Percentiles rank a stretch among this genome's conserved stretches.
Evolutionary conservation across 2,888 invertebrate species (phyloP).

Genomic region (Cylloceria caligata): DNA sequence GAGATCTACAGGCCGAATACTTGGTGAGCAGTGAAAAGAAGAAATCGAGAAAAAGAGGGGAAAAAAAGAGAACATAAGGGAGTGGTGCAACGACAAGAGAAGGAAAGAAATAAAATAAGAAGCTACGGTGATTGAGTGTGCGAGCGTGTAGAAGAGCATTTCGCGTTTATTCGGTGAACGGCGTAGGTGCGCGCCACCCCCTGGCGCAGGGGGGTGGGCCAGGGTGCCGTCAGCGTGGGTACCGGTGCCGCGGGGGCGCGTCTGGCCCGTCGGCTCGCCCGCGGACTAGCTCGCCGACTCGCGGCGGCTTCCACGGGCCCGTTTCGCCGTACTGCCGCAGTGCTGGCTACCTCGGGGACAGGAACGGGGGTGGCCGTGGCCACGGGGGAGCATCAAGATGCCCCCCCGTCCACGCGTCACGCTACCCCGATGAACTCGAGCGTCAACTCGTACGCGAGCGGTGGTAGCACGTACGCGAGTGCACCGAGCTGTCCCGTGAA

Average conservation of each 20-base stretch:
- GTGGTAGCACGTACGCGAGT: constrained; percentile 68
- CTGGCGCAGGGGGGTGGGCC: constrained; percentile 86
- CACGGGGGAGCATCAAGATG: constrained; percentile 74
- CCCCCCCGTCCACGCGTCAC: constrained; percentile 75
- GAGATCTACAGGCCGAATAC: constrained; percentile 40
- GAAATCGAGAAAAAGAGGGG: background rate
- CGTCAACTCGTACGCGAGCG: constrained; percentile 65
- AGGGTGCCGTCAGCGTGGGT: constrained; percentile 86
- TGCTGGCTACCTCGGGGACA: constrained; percentile 76
- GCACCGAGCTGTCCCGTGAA: constrained; percentile 73
- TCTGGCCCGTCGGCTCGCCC: constrained; percentile 86
- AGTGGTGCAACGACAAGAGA: constrained; percentile 13
- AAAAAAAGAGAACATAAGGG: background rate
- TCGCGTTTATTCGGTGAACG: constrained; percentile 38
- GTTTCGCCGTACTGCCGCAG: constrained; percentile 85
- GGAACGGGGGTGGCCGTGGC: constrained; percentile 73
- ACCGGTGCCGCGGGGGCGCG: constrained; percentile 89
- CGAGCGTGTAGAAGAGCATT: constrained; percentile 15
- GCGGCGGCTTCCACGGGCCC: constrained; percentile 86
- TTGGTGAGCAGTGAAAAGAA: constrained; percentile 27
- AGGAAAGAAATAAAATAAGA: background rate
- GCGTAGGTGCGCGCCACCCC: constrained; percentile 85
- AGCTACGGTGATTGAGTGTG: constrained; percentile 20
- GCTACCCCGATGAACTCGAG: constrained; percentile 72
- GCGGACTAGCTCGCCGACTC: constrained; percentile 83